phyloP scores from a whole-genome alignment of 2,113 vertebrate species.

The Ptilonorhynchus violaceus region DNA sequence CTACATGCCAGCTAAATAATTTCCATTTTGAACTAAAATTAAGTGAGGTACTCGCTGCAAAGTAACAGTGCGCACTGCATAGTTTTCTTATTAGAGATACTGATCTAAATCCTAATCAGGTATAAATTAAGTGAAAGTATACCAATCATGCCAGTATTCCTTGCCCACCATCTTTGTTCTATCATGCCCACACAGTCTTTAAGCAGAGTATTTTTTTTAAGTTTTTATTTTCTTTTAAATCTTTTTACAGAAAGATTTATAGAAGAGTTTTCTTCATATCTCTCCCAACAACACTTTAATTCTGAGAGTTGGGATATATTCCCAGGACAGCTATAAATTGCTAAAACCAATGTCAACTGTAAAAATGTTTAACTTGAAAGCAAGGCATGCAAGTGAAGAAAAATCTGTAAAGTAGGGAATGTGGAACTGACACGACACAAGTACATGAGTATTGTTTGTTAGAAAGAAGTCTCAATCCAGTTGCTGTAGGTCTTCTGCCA shows the following conservation, averaged over 20 bases:
- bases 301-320: not conserved
- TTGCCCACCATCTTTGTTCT: not conserved
- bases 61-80: not conserved
- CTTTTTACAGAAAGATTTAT: not conserved
- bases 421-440: not conserved
- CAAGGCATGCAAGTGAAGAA: not conserved
- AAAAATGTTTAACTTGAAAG: not conserved
- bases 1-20: not conserved
- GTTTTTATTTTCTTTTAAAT: not conserved
- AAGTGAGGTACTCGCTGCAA: not conserved
- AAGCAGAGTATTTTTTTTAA: not conserved
- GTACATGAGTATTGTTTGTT: not conserved
- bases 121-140: not conserved
- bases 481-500: slow-evolving; percentile 28
- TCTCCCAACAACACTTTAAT: not conserved
- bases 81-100: not conserved
- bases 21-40: not conserved
- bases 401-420: not conserved
- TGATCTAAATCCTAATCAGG: not conserved
- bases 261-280: not conserved
- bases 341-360: not conserved
- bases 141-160: not conserved
- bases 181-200: not conserved
- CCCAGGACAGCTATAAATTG: not conserved
- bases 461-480: not conserved